These are phyloP conservation scores for Discoglossus pictus DNA, from an alignment of 2,797 vertebrate species.

Conservation along the genomic window DNA sequence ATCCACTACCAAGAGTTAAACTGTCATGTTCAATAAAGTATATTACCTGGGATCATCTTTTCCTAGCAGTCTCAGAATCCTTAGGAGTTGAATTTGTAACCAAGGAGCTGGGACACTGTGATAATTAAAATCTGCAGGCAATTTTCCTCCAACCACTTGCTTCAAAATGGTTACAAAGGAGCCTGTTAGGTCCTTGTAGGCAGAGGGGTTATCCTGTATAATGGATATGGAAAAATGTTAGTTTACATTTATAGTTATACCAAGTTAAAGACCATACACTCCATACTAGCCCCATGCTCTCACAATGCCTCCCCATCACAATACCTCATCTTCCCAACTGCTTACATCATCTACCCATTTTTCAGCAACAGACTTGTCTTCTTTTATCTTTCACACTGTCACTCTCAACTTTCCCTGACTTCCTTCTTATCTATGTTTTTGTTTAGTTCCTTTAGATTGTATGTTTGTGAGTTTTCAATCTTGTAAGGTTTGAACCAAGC, in stretches of 20 bases:
- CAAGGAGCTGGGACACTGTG: constrained; percentile 95
- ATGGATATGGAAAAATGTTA: constrained; percentile 10
- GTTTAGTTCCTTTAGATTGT: no score
- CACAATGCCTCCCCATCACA: no score
- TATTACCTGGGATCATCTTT: constrained; percentile 88
- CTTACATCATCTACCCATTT: no score
- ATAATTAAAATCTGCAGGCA: constrained; percentile 93
- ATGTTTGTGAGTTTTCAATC: no score
- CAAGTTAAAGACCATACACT: no score
- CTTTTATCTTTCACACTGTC: no score
- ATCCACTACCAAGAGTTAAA: background rate
- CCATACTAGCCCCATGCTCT: no score
- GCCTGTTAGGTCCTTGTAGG: constrained; percentile 85
- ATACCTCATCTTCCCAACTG: no score
- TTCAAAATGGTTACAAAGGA: constrained; percentile 94
- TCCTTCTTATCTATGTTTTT: no score
- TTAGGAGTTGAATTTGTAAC: constrained; percentile 94
- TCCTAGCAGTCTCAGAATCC: constrained; percentile 88
- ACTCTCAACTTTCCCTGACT: no score
- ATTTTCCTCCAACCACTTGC: constrained; percentile 94
- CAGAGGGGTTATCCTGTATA: constrained; percentile 82
- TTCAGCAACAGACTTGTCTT: no score
- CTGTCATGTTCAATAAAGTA: background rate
- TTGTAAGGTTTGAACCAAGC: no score
- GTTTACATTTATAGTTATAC: constrained; percentile 1